Conservation (phyloP, 2,888 invertebrate genomes). For the Caenorhabditis becei region DNA sequence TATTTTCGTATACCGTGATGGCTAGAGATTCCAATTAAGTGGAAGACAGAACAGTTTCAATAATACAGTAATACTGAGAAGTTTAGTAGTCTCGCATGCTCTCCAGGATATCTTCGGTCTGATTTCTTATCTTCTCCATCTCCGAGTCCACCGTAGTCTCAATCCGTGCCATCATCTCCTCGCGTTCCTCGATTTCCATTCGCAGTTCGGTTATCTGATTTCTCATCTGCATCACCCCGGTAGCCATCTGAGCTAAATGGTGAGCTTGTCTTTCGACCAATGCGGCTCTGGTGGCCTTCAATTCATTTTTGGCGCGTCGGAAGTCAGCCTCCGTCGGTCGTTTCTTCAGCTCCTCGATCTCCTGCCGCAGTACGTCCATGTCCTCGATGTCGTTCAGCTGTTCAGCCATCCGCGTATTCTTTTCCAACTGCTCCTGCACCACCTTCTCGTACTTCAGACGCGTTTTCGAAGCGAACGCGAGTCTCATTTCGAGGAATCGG, state of each 20-base stretch:
- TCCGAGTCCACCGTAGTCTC: neutral
- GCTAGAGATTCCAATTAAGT: no score
- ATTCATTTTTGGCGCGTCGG: neutral
- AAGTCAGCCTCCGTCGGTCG: constrained; percentile 3
- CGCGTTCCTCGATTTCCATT: neutral
- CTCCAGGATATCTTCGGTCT: no score
- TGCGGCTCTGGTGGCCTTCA: neutral
- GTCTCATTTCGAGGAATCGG: constrained; percentile 17
- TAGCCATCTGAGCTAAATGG: neutral
- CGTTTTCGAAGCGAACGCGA: constrained; percentile 1
- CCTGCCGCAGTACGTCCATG: neutral
- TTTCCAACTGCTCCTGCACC: neutral
- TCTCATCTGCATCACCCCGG: neutral
- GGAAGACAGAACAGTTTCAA: no score
- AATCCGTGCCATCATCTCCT: neutral
- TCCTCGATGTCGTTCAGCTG: constrained; percentile 1
- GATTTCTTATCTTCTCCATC: no score
- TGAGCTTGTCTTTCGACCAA: neutral
- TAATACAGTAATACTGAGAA: no score
- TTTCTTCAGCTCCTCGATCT: constrained; percentile 1
- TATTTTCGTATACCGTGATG: no score
- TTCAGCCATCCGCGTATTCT: constrained; percentile 12
- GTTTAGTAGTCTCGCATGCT: no score
- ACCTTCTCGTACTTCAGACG: neutral
- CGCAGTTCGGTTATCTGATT: neutral